A percentile compares a stretch with the other conserved stretches of the same genome.
Evolutionary conservation across 2,888 invertebrate species (phyloP).

Genomic region (Xestia rhomboidea): DNA sequence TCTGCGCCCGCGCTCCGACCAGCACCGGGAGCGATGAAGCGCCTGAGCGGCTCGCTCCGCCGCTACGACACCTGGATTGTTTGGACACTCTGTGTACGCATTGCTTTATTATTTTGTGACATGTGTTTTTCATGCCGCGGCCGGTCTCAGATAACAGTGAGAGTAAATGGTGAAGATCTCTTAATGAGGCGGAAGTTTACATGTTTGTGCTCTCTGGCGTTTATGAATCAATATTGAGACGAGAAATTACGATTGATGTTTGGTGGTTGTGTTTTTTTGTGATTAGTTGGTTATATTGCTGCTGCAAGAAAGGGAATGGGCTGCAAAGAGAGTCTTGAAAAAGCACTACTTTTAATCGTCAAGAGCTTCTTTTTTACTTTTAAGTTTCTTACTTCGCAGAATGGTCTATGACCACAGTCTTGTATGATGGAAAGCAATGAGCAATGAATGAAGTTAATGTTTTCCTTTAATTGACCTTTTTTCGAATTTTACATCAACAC

Average conservation of each 20-base stretch:
- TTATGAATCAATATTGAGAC: conserved; percentile 22
- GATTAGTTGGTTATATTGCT: background rate
- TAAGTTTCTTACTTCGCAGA: background rate
- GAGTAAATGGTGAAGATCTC: conserved; percentile 51
- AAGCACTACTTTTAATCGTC: background rate
- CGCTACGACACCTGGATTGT: conserved; percentile 78
- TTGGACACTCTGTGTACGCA: conserved; percentile 88
- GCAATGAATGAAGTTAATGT: background rate
- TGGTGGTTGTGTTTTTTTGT: conserved; percentile 15
- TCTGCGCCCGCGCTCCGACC: conserved; percentile 70
- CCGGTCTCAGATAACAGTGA: conserved; percentile 58
- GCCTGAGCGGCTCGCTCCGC: conserved; percentile 70
- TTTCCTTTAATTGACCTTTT: no score
- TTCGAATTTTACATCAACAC: background rate
- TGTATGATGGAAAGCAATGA: background rate
- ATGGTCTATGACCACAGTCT: background rate
- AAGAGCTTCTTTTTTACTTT: background rate
- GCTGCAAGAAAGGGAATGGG: no score
- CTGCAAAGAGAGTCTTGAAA: background rate
- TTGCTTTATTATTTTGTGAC: conserved; percentile 75
- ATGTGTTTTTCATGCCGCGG: conserved; percentile 56
- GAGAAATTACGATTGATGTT: conserved; percentile 12
- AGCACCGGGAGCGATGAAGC: conserved; percentile 72
- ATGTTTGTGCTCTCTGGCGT: conserved; percentile 31
- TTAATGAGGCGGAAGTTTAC: conserved; percentile 34